These are phyloP conservation scores for Acleris emargana DNA, from an alignment of 2,888 invertebrate species.

Conservation along the genomic window DNA sequence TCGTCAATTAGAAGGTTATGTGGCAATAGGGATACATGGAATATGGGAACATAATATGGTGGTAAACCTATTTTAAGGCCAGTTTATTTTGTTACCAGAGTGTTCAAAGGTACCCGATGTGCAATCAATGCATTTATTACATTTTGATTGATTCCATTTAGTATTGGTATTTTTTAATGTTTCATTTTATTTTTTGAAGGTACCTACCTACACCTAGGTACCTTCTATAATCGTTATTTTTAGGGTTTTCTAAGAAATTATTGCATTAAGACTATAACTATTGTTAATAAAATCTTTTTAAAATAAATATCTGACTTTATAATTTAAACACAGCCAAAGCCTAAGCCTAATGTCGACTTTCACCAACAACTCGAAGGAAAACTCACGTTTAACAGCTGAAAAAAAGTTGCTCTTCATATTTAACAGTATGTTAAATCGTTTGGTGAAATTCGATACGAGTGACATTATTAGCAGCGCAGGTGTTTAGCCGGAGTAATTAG, in stretches of 20 bases:
- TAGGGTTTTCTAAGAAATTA: constrained; percentile 17
- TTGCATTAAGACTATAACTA: constrained; percentile 20
- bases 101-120: too few species aligned
- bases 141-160: constrained; percentile 29
- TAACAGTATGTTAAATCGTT: too few species aligned
- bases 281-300: constrained; percentile 25
- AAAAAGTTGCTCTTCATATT: too few species aligned
- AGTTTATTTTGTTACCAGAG: too few species aligned
- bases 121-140: constrained; percentile 30
- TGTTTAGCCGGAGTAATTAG: constrained; percentile 23
- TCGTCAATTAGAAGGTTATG: too few species aligned
- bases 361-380: too few species aligned
- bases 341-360: not conserved
- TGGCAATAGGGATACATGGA: too few species aligned
- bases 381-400: too few species aligned
- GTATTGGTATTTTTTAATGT: constrained; percentile 24
- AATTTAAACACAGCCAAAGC: constrained; percentile 3
- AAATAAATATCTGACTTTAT: constrained; percentile 7
- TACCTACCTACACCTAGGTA: not conserved
- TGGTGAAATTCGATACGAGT: too few species aligned
- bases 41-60: too few species aligned
- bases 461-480: not conserved
- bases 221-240: constrained; percentile 25
- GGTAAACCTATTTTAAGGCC: too few species aligned
- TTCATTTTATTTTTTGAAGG: constrained; percentile 24